phyloP scores from a whole-genome alignment of 2,888 invertebrate genomes.

The Catocala fraxini region DNA sequence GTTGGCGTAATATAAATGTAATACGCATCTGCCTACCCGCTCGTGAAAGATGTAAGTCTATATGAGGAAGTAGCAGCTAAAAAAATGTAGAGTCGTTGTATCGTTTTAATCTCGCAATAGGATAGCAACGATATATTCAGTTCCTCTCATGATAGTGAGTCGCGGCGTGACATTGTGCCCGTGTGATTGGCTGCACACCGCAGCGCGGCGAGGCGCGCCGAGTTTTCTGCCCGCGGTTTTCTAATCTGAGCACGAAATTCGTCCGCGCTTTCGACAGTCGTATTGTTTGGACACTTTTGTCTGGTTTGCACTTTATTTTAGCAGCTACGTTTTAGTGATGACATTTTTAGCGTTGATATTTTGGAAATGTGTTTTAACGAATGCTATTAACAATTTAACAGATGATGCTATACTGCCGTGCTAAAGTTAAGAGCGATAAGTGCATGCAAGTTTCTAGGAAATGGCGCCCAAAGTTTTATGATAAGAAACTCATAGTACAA shows the following conservation, averaged over 20 bases:
- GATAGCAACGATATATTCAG: neutral
- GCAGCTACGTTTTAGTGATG: constrained; percentile 16
- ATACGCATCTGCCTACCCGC: too few relatives aligned
- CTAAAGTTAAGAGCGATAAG: too few relatives aligned
- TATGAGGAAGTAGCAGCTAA: neutral
- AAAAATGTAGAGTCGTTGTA: neutral
- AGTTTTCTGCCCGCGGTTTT: constrained; percentile 78
- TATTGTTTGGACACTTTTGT: constrained; percentile 50
- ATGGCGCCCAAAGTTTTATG: too few relatives aligned
- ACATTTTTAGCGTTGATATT: too few relatives aligned
- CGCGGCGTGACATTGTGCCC: constrained; percentile 51
- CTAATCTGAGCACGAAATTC: constrained; percentile 73
- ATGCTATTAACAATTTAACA: too few relatives aligned
- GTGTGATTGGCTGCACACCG: constrained; percentile 60
- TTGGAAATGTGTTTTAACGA: too few relatives aligned
- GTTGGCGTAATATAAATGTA: too few relatives aligned
- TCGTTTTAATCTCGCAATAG: constrained; percentile 1
- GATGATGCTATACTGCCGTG: too few relatives aligned
- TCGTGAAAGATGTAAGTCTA: too few relatives aligned
- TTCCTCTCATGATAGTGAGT: constrained; percentile 10
- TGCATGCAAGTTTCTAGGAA: too few relatives aligned
- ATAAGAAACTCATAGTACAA: too few relatives aligned
- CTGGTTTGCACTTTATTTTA: constrained; percentile 25
- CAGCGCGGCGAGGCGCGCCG: constrained; percentile 53
- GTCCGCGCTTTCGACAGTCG: constrained; percentile 62